A percentile compares a stretch with the other conserved stretches of the same genome.
Conservation (phyloP, 1,140 invertebrate species). For the Halictus rubicundus region DNA sequence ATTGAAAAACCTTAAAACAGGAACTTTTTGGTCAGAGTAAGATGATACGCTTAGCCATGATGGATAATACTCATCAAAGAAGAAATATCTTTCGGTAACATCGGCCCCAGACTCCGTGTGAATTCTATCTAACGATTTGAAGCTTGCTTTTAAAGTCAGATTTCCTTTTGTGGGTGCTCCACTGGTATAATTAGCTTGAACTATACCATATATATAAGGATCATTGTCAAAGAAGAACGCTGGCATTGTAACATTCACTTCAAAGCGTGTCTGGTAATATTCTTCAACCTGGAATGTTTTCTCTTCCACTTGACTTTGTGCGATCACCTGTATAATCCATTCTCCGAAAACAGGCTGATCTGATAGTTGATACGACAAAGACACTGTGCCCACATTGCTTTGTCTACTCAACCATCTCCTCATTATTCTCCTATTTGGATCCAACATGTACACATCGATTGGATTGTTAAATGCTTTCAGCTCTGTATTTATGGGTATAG, state of each 20-base stretch:
- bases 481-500: slow-evolving; percentile 94
- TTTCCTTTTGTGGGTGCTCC: slow-evolving; percentile 92
- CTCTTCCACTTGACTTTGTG: slow-evolving; percentile 93
- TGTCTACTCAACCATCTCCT: slow-evolving; percentile 94
- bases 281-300: slow-evolving; percentile 94
- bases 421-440: slow-evolving; percentile 92
- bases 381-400: slow-evolving; percentile 94
- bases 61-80: slow-evolving; percentile 89
- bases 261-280: slow-evolving; percentile 95
- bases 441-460: slow-evolving; percentile 94
- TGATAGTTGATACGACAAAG: slow-evolving; percentile 92
- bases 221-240: slow-evolving; percentile 95
- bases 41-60: slow-evolving; percentile 87
- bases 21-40: slow-evolving; percentile 81
- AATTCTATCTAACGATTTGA: slow-evolving; percentile 83
- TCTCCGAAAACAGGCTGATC: slow-evolving; percentile 95
- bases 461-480: slow-evolving; percentile 93
- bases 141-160: slow-evolving; percentile 90
- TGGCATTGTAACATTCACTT: slow-evolving; percentile 97
- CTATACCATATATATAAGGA: slow-evolving; percentile 88
- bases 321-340: slow-evolving; percentile 94
- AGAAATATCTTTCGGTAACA: slow-evolving; percentile 86
- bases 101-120: slow-evolving; percentile 50
- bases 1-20: slow-evolving; percentile 89
- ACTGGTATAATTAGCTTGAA: slow-evolving; percentile 97